Percentiles rank a stretch among this genome's conserved stretches.
Evolutionary conservation across 1,140 invertebrate species (phyloP).

Genomic region (Drosophila willistoni): DNA sequence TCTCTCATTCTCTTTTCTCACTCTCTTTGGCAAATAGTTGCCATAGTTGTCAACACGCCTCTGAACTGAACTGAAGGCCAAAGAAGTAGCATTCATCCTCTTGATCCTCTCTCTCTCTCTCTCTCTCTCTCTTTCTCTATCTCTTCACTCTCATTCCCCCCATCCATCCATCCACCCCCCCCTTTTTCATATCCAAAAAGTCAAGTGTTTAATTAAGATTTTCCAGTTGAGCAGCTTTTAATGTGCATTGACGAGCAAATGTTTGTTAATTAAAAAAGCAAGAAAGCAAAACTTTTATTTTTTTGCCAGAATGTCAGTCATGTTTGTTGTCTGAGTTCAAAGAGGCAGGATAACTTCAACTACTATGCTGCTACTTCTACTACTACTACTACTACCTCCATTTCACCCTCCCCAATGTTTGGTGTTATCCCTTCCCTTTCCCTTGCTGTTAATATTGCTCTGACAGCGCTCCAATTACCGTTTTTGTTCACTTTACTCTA

Average conservation of each 20-base stretch:
- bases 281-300: constrained; percentile 10
- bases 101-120: not conserved
- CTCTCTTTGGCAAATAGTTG: constrained; percentile 55
- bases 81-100: constrained; percentile 2
- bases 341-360: constrained; percentile 13
- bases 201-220: constrained; percentile 67
- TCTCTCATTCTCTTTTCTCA: constrained; percentile 2
- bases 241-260: constrained; percentile 47
- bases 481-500: constrained; percentile 6
- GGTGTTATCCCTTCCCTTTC: not conserved
- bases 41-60: constrained; percentile 44
- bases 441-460: not conserved
- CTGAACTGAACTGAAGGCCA: constrained; percentile 7
- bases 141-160: not conserved
- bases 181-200: constrained; percentile 25
- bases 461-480: constrained; percentile 45
- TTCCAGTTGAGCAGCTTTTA: constrained; percentile 48
- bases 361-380: not conserved
- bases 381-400: not conserved
- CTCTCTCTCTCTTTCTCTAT: not conserved
- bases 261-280: constrained; percentile 50
- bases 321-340: not conserved
- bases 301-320: constrained; percentile 7
- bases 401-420: too few relatives aligned
- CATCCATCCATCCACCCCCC: not conserved